Base-by-base conservation (phyloP, 2,888 invertebrate species). In the Allygus modestus region DNA sequence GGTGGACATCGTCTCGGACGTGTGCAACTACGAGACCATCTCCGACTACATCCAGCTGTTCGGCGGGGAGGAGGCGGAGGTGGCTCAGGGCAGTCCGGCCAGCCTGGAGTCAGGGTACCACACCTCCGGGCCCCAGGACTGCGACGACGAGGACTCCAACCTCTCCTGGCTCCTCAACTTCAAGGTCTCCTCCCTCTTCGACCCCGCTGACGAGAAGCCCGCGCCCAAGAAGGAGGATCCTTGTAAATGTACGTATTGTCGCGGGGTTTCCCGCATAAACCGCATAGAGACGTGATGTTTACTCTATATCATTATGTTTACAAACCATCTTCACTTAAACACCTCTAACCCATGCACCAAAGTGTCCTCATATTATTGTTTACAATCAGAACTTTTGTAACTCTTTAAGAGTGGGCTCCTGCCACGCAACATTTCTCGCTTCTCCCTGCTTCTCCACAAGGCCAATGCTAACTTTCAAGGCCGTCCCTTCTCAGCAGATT, bases 161-260 rank as follows among this genome's bases (percentile, higher is more conserved):
- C 77, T 88, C 12, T 87, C 87, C 5, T 88, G 88, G 88, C 85
- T 88, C 75, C 86, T 88, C 84, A 87, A 88, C 77, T 87, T 88
- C 82, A 88, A 88, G 71, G 88, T 88, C 23, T 87, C 88, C 33
- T 88, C 88, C 9, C 85, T 88, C 20, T 88, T 88, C 82, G 87
- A 87, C 54, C 83, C 86, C 12, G 65, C 75, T 20, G 75, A 61
- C 28, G 86, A 84, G 77, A 71, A 37, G 69, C 28, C 73, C 7
- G 15, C 58, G n/a, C 37, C 20, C 17, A 46, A 28, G 26, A 43
- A 26, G n/a, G 84, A 79, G 12, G 77, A 51, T 15, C 7, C 51
- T 23, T 84, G 69, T 51, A 69, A 79, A 33, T 77, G 51, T 65
- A 31, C 5, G 65, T 65, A 23, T 58, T 37, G 37, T 17, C 12